A percentile compares a stretch with the other conserved stretches of the same genome.
These are phyloP conservation scores for Lamprologus ornatipinnis DNA, from an alignment of 2,113 vertebrate species.

Conservation along the genomic window DNA sequence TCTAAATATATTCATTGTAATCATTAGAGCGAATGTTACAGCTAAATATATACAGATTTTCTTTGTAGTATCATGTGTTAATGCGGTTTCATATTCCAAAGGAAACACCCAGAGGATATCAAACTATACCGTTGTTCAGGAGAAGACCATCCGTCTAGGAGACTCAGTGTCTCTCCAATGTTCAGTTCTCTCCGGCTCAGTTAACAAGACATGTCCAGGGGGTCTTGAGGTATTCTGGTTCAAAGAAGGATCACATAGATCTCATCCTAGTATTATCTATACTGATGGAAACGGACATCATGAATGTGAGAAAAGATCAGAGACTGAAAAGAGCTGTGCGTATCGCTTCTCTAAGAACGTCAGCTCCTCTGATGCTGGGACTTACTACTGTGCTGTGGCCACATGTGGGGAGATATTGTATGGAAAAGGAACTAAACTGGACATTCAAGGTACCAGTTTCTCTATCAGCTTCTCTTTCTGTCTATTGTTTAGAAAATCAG, in stretches of 20 bases:
- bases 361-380: neutral
- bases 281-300: neutral
- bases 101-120: neutral
- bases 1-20: neutral
- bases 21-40: fast-evolving
- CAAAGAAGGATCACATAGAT: neutral
- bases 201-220: neutral
- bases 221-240: neutral
- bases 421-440: neutral
- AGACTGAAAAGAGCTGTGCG: fast-evolving
- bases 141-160: neutral
- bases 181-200: neutral
- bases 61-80: neutral
- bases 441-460: neutral
- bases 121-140: neutral
- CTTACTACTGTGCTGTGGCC: neutral
- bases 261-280: neutral
- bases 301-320: neutral
- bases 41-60: neutral
- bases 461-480: neutral
- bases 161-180: neutral
- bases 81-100: neutral
- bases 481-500: neutral
- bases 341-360: neutral
- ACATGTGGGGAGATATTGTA: fast-evolving